Percentiles rank a stretch among this genome's conserved stretches.
phyloP scores from a whole-genome alignment of 2,888 invertebrate species.

The Archips xylosteana region DNA sequence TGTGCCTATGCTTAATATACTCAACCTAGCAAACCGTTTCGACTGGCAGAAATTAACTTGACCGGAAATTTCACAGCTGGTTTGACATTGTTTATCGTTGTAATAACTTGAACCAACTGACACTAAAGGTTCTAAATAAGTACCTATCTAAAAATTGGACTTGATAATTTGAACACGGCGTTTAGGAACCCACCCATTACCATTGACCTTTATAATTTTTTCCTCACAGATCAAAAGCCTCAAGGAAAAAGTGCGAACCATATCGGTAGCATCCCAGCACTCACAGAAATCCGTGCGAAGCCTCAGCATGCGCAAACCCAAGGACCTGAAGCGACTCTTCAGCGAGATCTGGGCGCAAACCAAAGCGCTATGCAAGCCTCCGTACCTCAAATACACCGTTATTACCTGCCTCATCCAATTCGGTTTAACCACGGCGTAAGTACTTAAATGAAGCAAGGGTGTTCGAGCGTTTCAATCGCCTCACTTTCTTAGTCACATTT shows the following conservation, averaged over 20 bases:
- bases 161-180: too few relatives aligned
- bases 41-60: too few relatives aligned
- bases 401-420: slow-evolving; percentile 93
- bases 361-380: slow-evolving; percentile 89
- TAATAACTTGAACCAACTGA: too few relatives aligned
- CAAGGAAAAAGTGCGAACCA: slow-evolving; percentile 88
- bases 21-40: too few relatives aligned
- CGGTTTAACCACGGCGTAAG: slow-evolving; percentile 90
- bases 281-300: slow-evolving; percentile 89
- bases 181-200: not conserved
- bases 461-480: too few relatives aligned
- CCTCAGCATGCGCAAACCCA: slow-evolving; percentile 89
- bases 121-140: not conserved
- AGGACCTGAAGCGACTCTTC: slow-evolving; percentile 89
- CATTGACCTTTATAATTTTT: not conserved
- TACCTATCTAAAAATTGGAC: not conserved
- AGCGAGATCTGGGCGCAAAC: slow-evolving; percentile 91
- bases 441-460: not conserved
- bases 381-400: slow-evolving; percentile 90
- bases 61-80: too few relatives aligned
- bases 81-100: too few relatives aligned
- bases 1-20: too few relatives aligned
- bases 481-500: too few relatives aligned
- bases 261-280: slow-evolving; percentile 87
- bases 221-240: slow-evolving; percentile 87